Conservation (phyloP, 2,797 vertebrate genomes). For the Gymnodraco acuticeps region DNA sequence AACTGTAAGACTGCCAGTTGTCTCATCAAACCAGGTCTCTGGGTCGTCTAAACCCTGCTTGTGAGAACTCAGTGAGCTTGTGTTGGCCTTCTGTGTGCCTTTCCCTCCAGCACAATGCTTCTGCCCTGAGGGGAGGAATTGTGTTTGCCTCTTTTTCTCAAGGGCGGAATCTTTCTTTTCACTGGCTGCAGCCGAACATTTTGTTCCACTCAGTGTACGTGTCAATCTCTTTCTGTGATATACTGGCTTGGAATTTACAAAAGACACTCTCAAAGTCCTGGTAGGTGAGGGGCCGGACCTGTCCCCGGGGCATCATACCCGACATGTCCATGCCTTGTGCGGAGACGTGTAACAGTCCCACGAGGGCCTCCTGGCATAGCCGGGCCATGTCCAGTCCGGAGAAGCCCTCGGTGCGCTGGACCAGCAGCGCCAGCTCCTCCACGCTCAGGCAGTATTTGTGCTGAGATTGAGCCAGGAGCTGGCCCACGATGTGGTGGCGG, state of each 20-base stretch:
- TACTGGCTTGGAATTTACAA: constrained; percentile 99
- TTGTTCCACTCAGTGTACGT: constrained; percentile 99
- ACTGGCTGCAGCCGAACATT: constrained; percentile 99
- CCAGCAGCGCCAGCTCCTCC: constrained; percentile 97
- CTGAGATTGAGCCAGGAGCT: constrained; percentile 96
- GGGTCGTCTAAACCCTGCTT: constrained; percentile 86
- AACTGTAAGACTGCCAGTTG: constrained; percentile 87
- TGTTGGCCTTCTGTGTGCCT: constrained; percentile 78
- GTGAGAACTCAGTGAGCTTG: constrained; percentile 85
- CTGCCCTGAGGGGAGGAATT: constrained; percentile 86
- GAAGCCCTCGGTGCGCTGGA: constrained; percentile 97
- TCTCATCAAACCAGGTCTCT: constrained; percentile 83
- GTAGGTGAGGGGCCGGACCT: constrained; percentile 94
- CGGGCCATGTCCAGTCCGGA: constrained; percentile 96
- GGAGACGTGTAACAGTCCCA: constrained; percentile 91
- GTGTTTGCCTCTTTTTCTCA: constrained; percentile 85
- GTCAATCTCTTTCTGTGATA: constrained; percentile 93
- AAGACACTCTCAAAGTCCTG: constrained; percentile 99
- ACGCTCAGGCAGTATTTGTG: constrained; percentile 99
- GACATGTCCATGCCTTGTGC: constrained; percentile 94
- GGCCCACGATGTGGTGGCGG: constrained; percentile 97
- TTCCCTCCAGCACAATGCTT: constrained; percentile 83
- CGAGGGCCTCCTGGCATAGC: constrained; percentile 94
- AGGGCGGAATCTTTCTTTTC: constrained; percentile 80
- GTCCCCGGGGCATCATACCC: constrained; percentile 91